Evolutionary conservation across 1,140 invertebrate genomes (phyloP).

Genomic region (Colletes gigas): DNA sequence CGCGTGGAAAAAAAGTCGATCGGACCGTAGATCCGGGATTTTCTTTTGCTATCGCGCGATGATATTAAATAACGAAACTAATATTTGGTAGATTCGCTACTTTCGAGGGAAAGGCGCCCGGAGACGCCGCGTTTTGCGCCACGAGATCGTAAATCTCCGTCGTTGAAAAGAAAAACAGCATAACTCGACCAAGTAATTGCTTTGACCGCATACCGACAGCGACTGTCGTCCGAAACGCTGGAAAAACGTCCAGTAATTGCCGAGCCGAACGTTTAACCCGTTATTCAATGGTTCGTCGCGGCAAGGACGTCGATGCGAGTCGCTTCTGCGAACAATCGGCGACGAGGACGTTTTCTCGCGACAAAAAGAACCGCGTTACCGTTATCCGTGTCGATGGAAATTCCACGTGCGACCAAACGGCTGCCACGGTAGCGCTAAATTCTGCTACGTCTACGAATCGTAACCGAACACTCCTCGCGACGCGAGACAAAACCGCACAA

Average conservation of each 20-base stretch:
- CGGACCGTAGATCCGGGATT: too few species aligned
- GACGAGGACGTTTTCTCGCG: not conserved
- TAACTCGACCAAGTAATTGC: slow-evolving; percentile 1
- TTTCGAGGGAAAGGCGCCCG: too few species aligned
- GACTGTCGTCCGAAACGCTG: not conserved
- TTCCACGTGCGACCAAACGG: not conserved
- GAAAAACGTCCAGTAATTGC: slow-evolving; percentile 26
- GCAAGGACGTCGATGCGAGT: slow-evolving; percentile 22
- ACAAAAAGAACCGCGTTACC: slow-evolving; percentile 14
- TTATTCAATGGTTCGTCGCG: slow-evolving; percentile 5
- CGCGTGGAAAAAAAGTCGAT: not conserved
- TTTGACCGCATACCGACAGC: slow-evolving; percentile 20
- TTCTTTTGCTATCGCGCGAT: too few species aligned
- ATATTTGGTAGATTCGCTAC: too few species aligned
- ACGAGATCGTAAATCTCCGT: not conserved
- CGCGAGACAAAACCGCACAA: slow-evolving; percentile 6
- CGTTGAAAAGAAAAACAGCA: not conserved
- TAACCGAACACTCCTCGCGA: slow-evolving; percentile 2
- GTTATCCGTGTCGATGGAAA: slow-evolving; percentile 26
- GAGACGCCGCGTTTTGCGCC: not conserved
- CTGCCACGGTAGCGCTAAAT: slow-evolving; percentile 14
- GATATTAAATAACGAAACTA: too few species aligned
- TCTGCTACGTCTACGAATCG: not conserved
- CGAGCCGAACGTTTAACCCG: slow-evolving; percentile 23
- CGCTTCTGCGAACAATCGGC: slow-evolving; percentile 26